These are phyloP conservation scores for Rhagonycha lutea DNA, from an alignment of 2,888 invertebrate species.

Conservation along the genomic window DNA sequence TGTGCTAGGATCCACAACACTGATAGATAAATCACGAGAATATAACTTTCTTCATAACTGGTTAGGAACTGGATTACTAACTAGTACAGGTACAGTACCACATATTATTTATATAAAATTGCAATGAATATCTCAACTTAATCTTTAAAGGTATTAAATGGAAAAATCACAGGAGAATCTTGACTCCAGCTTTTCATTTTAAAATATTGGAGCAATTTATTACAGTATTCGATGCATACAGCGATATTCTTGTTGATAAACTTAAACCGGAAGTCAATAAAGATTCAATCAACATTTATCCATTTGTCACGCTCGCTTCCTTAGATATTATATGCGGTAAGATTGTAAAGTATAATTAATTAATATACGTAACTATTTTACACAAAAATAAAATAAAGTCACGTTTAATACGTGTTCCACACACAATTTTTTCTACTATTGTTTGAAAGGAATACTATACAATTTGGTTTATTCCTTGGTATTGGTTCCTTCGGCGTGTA, in stretches of 20 bases:
- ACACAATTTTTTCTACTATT: too few species aligned
- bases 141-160: slow-evolving; percentile 59
- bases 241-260: slow-evolving; percentile 61
- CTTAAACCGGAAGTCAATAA: slow-evolving; percentile 52
- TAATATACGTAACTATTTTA: too few species aligned
- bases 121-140: neutral
- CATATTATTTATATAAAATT: neutral
- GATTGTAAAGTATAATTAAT: neutral
- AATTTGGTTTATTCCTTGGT: too few species aligned
- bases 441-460: too few species aligned
- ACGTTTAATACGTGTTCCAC: too few species aligned
- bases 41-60: slow-evolving; percentile 47
- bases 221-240: slow-evolving; percentile 69
- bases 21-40: slow-evolving; percentile 46
- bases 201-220: slow-evolving; percentile 74
- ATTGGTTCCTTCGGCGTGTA: too few species aligned
- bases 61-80: slow-evolving; percentile 50
- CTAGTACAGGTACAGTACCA: slow-evolving; percentile 41
- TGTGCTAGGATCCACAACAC: slow-evolving; percentile 40
- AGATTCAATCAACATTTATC: slow-evolving; percentile 63
- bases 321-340: slow-evolving; percentile 68
- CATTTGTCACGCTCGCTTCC: slow-evolving; percentile 63
- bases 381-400: too few species aligned
- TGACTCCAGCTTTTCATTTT: slow-evolving; percentile 81
- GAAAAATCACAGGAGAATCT: slow-evolving; percentile 69